Base-by-base conservation (phyloP, 2,888 invertebrate genomes). In the Torymus aiolomorphi region DNA sequence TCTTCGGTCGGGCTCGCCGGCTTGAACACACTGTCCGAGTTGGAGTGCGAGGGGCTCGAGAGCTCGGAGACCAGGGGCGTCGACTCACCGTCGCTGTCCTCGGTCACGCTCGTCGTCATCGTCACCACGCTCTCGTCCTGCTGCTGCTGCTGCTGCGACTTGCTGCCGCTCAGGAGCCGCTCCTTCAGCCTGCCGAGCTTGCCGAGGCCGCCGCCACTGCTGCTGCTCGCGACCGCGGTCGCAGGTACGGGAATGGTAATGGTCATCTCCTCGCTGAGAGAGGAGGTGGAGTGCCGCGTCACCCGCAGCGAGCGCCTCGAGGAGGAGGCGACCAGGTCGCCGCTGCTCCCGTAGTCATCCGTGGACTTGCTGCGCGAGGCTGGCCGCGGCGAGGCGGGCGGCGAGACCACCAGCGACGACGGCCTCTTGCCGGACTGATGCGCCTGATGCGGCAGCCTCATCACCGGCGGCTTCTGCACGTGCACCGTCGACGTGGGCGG, bases 21-120 rank as follows among this genome's bases (percentile, higher is more conserved):
- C 85, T 79, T 84, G 54, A 88, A 88, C 14, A 87, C 86, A 16
- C 85, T 86, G 42, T 89, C 88, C 0, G 87, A 87, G 65, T 31
- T 72, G 16, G 78, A 75, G 62, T 78, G 67, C 56, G 67, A 14
- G 0, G 89, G 91, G 0, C 90, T 90, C 5, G 91, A 89, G 76
- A 90, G 85, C 81, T 91, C 91, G 11, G 92, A 92, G 10, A 95
- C 94, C 80, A 95, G 91, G 77, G 94, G 94, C 2, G 95, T 94
- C 84, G 93, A 93, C 86, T 95, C 95, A 88, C 94, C 94, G 87
- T 94, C 94, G 87, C 93, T 92, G 81, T 90, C 89, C 59, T 87
- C 83, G 11, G 80, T 16, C 1, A 4, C 0, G 14, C 24, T 69
- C 4, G 83, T 14, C 16, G 42, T 66, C 1, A 42, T 42, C 42